Conservation (phyloP, 2,113 vertebrate genomes). For the Chionodraco myersi region DNA sequence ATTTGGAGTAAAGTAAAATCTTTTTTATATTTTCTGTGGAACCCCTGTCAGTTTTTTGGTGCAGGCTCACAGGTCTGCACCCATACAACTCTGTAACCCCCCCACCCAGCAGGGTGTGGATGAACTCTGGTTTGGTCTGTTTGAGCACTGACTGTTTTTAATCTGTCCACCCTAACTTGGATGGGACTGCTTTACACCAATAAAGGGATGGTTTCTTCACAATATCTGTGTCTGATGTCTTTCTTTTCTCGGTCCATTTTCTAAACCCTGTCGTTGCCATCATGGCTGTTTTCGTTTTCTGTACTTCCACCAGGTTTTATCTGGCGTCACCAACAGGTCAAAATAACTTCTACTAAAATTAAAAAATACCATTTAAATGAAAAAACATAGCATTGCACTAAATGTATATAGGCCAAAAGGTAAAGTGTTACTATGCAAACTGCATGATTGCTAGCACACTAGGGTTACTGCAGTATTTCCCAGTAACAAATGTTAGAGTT, state of each 20-base stretch:
- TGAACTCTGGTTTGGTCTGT: slow-evolving; percentile 54
- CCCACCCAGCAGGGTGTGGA: slow-evolving; percentile 28
- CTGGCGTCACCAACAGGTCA: too few relatives aligned
- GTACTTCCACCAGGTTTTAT: too few relatives aligned
- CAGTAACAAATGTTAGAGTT: too few relatives aligned
- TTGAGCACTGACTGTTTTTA: slow-evolving; percentile 75
- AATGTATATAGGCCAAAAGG: too few relatives aligned
- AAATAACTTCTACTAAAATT: too few relatives aligned
- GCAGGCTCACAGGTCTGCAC: slow-evolving; percentile 17
- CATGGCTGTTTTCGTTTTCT: too few relatives aligned
- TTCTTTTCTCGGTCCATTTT: slow-evolving; percentile 17
- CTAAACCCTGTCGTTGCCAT: too few relatives aligned
- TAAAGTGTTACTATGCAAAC: too few relatives aligned
- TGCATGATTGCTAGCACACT: too few relatives aligned
- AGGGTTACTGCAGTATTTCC: too few relatives aligned
- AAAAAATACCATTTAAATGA: too few relatives aligned
- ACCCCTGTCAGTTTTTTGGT: slow-evolving; percentile 35
- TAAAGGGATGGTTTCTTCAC: slow-evolving; percentile 79
- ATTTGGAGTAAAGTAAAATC: slow-evolving; percentile 57
- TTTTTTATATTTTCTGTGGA: slow-evolving; percentile 56
- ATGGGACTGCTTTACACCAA: slow-evolving; percentile 66
- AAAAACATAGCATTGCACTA: too few relatives aligned
- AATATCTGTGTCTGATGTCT: slow-evolving; percentile 41
- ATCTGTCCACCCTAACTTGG: slow-evolving; percentile 51
- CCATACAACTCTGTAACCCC: slow-evolving; percentile 34